Conservation (phyloP, 2,113 vertebrate genomes). For the Pterocles orientalis region DNA sequence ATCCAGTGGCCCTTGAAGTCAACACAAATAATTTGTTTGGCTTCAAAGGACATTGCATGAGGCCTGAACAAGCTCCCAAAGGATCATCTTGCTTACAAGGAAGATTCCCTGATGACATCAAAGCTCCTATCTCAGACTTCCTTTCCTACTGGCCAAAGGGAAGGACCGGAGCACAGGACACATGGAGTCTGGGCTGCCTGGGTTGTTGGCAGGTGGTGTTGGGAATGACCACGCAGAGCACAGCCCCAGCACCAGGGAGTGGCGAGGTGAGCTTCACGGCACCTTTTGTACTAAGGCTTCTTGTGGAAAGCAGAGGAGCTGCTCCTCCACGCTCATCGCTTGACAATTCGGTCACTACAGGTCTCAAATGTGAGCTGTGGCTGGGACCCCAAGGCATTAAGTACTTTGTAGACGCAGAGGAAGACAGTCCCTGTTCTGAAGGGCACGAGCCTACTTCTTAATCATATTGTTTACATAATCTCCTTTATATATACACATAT, state of each 20-base stretch:
- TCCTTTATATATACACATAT: constrained; percentile 52
- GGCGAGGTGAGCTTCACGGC: not conserved
- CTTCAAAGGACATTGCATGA: not conserved
- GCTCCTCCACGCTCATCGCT: not conserved
- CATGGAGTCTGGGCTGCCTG: not conserved
- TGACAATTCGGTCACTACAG: not conserved
- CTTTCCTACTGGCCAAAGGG: not conserved
- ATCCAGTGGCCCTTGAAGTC: not conserved
- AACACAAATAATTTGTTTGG: not conserved
- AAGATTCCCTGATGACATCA: not conserved
- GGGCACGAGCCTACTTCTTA: not conserved
- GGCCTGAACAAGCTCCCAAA: not conserved
- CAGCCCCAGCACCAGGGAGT: not conserved
- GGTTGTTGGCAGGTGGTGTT: not conserved
- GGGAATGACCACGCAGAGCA: not conserved
- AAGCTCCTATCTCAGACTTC: not conserved
- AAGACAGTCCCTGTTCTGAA: not conserved
- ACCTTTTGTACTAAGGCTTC: not conserved
- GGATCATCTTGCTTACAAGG: not conserved
- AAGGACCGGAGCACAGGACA: not conserved
- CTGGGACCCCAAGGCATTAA: not conserved
- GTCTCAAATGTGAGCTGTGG: not conserved
- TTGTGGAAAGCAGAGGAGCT: not conserved
- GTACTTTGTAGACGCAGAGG: constrained; percentile 25
- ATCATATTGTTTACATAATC: not conserved